Evolutionary conservation across 1,140 invertebrate genomes (phyloP), one percentile per base, ranked within the genome.

Genomic region (Apis florea): DNA sequence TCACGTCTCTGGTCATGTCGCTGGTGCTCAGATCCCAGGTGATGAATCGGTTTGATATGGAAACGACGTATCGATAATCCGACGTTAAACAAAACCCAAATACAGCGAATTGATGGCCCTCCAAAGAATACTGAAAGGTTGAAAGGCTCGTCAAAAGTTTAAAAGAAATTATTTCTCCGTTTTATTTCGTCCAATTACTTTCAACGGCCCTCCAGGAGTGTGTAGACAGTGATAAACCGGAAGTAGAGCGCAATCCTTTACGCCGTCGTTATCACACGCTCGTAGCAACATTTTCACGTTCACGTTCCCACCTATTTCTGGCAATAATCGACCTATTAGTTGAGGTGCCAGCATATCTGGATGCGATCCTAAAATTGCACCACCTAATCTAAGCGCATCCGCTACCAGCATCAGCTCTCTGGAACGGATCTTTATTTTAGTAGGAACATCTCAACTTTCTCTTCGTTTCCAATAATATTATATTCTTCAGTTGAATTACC

Each of bases 101-200:
- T 0, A 99, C 98, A 0, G 98, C 98, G 93, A 99, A 99, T 89
- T 98, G 98, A 94, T 99, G 98, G 4, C 98, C 98, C 94, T 99
- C 99, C 59, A 99, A 92, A 1, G 98, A 99, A 91, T 99, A 99
- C 96, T 98, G 93, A 26, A 94, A 93, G 80, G 26, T 63, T 26
- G 21, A 40, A 17, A 6, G 47, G 1, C 26, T 64, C 47, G 31
- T 40, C 0, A n/a, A n/a, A n/a, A n/a, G n/a, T n/a, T n/a, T n/a
- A n/a, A n/a, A 63, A 6, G n/a, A 6, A 3, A 21, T 9, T 0
- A 19, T 31, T 75, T 40, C 53, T 53, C 49, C 49, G 6, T 26
- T 54, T 21, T 3, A 54, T 13, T 31, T 17, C 72, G 40, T 21
- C 24, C 17, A 17, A 76, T 82, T 92, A 97, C 97, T 94, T 99